These are phyloP conservation scores for Ips nitidus DNA, from an alignment of 1,140 invertebrate genomes.

Conservation along the genomic window DNA sequence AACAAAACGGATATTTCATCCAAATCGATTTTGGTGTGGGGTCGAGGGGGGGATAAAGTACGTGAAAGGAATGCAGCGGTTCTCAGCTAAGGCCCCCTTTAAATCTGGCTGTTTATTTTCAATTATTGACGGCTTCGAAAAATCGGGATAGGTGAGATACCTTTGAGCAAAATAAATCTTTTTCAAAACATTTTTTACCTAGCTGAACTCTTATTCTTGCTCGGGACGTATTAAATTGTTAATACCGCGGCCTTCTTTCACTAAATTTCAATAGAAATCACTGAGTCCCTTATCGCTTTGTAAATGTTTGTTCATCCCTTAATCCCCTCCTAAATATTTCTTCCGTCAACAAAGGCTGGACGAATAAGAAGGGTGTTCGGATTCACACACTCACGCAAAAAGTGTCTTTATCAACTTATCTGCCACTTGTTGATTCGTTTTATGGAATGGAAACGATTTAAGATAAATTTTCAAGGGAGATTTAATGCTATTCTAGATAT, in stretches of 20 bases:
- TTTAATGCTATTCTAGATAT: too few species aligned
- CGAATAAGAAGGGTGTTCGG: conserved; percentile 1
- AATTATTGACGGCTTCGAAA: conserved; percentile 12
- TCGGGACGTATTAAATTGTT: too few species aligned
- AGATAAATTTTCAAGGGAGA: too few species aligned
- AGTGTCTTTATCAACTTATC: not conserved
- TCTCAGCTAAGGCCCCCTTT: not conserved
- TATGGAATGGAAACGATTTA: not conserved
- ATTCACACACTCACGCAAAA: conserved; percentile 4
- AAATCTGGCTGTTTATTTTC: conserved; percentile 13
- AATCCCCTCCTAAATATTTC: not conserved
- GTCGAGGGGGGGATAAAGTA: not conserved
- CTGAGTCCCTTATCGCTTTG: too few species aligned
- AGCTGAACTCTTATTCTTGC: too few species aligned
- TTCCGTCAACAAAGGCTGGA: conserved; percentile 1
- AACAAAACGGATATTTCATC: conserved; percentile 2
- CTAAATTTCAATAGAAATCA: too few species aligned
- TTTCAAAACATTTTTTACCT: not conserved
- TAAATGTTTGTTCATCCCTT: not conserved
- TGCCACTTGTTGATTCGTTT: not conserved
- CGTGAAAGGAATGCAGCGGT: conserved; percentile 7
- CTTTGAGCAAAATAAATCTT: conserved; percentile 4
- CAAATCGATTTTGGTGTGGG: not conserved
- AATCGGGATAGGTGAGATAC: conserved; percentile 1
- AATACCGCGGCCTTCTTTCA: too few species aligned